Base-by-base conservation (phyloP, 2,797 vertebrate species). In the Microhierax caerulescens region DNA sequence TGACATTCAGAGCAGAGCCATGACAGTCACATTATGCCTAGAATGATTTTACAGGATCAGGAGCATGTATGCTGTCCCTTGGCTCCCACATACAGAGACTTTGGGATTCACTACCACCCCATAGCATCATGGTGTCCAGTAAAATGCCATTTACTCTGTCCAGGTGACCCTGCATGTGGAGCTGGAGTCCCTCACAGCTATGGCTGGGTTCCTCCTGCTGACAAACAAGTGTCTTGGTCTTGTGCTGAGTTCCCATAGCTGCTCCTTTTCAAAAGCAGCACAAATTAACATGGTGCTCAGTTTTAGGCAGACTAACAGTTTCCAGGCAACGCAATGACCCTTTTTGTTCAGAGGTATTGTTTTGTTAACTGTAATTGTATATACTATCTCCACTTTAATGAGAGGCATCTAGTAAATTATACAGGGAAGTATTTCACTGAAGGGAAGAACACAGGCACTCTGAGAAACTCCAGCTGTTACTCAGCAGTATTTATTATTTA, bases 311-410 rank as follows among this genome's bases (percentile, higher is more conserved):
- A 82, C 85, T 94, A 64, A 78, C 90, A 95, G 97, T 98, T 97
- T 97, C 98, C 95, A 97, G 93, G 98, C 97, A 98, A 98, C 97
- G 14, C 78, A 85, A 53, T 76, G 92, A 94, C 88, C 92, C 73
- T 95, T 96, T 93, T 92, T 97, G 81, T 96, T 95, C 74, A 60
- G 68, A 92, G 83, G 90, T 81, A 88, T 70, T 14, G 3, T 94
- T 96, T 93, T 90, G 92, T 94, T 91, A 88, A 73, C 30, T 21
- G 60, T 91, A 97, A 95, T 96, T 95, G 95, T 95, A 92, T 92
- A 96, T 88, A 69, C 72, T 77, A 83, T 88, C 89, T 94, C 85
- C 2, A 2, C 54, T 93, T 93, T 90, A 95, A 93, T 90, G 60
- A 75, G 76, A 75, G 57, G 72, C 59, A 85, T 54, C 84, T 95